These are phyloP conservation scores for Nomia melanderi DNA, from an alignment of 1,140 invertebrate genomes.

Conservation along the genomic window DNA sequence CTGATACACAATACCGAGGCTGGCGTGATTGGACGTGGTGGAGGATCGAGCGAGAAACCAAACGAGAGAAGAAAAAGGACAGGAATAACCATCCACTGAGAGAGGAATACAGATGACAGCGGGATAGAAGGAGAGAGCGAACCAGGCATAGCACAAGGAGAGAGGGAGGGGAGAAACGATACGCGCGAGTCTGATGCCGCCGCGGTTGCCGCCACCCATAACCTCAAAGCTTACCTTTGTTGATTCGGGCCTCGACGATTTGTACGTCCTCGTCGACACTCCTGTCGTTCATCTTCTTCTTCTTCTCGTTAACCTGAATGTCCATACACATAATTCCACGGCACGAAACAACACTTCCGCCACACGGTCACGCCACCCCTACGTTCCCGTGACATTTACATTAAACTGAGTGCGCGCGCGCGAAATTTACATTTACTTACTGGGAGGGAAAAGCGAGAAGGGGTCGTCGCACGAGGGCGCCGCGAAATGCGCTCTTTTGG, in stretches of 20 bases:
- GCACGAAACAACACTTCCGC: conserved; percentile 56
- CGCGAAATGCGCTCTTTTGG: conserved; percentile 19
- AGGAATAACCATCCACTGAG: background rate
- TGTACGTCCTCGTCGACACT: conserved; percentile 76
- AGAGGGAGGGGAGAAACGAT: conserved; percentile 8
- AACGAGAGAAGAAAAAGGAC: conserved; percentile 9
- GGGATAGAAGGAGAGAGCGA: background rate
- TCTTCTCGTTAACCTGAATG: conserved; percentile 77
- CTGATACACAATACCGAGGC: background rate
- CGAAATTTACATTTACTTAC: conserved; percentile 42
- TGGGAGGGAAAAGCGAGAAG: conserved; percentile 34
- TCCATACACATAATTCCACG: conserved; percentile 80
- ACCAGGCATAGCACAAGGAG: background rate
- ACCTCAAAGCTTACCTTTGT: conserved; percentile 75
- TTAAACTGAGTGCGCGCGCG: conserved; percentile 57
- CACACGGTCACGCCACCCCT: conserved; percentile 41
- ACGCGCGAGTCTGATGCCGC: conserved; percentile 46
- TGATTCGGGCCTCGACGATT: conserved; percentile 74
- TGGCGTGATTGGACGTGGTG: conserved; percentile 29
- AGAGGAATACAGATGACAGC: background rate
- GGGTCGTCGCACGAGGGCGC: conserved; percentile 42
- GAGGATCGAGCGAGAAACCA: conserved; percentile 3
- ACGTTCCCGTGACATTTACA: conserved; percentile 73
- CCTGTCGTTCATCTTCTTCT: conserved; percentile 78
- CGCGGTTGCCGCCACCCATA: conserved; percentile 59